These are phyloP conservation scores for Ammodytes marinus DNA, from an alignment of 2,113 vertebrate genomes.

Conservation along the genomic window DNA sequence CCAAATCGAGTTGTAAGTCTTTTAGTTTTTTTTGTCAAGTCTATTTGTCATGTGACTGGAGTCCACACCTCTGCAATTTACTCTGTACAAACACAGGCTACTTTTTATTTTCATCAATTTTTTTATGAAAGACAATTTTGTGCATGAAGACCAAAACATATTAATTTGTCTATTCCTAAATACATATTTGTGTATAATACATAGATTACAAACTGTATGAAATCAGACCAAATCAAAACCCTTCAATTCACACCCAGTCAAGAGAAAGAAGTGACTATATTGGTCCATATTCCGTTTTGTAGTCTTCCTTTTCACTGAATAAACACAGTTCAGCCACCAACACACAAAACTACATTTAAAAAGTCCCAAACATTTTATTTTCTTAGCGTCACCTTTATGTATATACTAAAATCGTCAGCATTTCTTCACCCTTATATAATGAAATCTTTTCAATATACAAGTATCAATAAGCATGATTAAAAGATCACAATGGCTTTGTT, in stretches of 20 bases:
- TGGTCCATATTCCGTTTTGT: slow-evolving; percentile 44
- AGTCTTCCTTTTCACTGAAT: slow-evolving; percentile 28
- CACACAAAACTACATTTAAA: slow-evolving; percentile 76
- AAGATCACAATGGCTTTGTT: slow-evolving; percentile 86
- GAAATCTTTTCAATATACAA: slow-evolving; percentile 83
- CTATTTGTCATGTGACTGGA: not conserved
- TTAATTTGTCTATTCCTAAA: slow-evolving; percentile 46
- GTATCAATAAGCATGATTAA: slow-evolving; percentile 84
- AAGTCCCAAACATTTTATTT: slow-evolving; percentile 83
- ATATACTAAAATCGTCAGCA: slow-evolving; percentile 83
- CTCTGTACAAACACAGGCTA: slow-evolving; percentile 55
- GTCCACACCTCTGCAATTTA: slow-evolving; percentile 14
- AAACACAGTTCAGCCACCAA: slow-evolving; percentile 54
- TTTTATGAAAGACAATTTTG: slow-evolving; percentile 63
- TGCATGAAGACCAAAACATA: slow-evolving; percentile 63
- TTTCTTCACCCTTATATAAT: slow-evolving; percentile 79
- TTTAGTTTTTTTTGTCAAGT: not conserved
- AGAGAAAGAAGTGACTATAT: slow-evolving; percentile 18
- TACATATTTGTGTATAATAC: slow-evolving; percentile 63
- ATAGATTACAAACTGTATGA: slow-evolving; percentile 69
- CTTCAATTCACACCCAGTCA: not conserved
- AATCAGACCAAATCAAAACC: slow-evolving; percentile 51
- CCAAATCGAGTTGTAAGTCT: not conserved
- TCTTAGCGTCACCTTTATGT: slow-evolving; percentile 70
- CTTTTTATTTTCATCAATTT: slow-evolving; percentile 54